These are phyloP conservation scores for Genyomyrus donnyi DNA, from an alignment of 2,113 vertebrate genomes.

Conservation along the genomic window DNA sequence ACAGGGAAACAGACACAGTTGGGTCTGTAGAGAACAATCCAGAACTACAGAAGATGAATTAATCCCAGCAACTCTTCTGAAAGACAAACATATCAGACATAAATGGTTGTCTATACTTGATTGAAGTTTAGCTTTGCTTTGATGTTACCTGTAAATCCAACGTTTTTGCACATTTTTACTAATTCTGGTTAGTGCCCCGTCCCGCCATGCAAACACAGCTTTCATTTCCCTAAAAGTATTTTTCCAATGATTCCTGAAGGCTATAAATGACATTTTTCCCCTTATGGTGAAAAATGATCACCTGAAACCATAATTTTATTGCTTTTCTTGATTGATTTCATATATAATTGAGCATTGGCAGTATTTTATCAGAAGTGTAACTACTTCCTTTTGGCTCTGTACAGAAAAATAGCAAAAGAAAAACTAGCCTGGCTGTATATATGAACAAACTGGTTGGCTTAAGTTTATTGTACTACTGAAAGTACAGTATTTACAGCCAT, in stretches of 20 bases:
- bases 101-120: not conserved
- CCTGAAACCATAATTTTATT: not conserved
- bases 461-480: not conserved
- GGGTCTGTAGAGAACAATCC: not conserved
- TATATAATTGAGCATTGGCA: not conserved
- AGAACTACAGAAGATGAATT: not conserved
- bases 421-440: not conserved
- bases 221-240: slow-evolving; percentile 24
- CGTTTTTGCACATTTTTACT: not conserved
- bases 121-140: not conserved
- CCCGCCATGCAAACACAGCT: not conserved
- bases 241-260: slow-evolving; percentile 49
- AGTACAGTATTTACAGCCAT: not conserved
- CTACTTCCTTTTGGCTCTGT: not conserved
- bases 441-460: not conserved
- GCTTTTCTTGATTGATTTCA: not conserved
- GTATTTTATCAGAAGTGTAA: not conserved
- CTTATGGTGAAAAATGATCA: slow-evolving; percentile 22
- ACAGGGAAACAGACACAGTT: not conserved
- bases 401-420: not conserved
- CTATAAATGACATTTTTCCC: slow-evolving; percentile 33
- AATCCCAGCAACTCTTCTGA: not conserved
- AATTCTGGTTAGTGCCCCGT: not conserved
- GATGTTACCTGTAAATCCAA: not conserved
- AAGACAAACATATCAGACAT: not conserved